Evolutionary conservation across 92 coral and sea anemone species (phyloP).

Genomic region (Desmophyllum pertusum): DNA sequence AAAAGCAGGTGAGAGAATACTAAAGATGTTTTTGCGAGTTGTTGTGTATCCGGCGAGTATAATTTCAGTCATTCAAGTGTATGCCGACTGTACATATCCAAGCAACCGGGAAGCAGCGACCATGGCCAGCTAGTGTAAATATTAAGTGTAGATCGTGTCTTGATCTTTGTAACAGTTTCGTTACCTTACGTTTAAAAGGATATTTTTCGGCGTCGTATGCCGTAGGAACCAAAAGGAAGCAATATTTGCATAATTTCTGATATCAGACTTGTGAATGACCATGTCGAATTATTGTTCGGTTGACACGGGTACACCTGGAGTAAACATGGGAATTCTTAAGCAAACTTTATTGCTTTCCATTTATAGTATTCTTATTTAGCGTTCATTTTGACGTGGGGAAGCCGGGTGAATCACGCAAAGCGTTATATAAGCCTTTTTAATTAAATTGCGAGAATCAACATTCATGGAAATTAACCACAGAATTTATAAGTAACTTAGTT

Average conservation of each 20-base stretch:
- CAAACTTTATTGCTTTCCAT: constrained; percentile 6
- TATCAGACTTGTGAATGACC: background rate
- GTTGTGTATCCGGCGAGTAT: background rate
- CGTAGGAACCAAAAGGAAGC: background rate
- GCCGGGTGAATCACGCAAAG: background rate
- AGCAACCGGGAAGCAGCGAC: background rate
- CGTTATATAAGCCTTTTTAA: background rate
- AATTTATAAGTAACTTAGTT: background rate
- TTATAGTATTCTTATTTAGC: background rate
- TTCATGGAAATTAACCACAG: background rate
- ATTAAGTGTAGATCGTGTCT: background rate
- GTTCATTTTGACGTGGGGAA: background rate
- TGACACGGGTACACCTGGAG: background rate
- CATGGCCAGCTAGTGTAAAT: background rate
- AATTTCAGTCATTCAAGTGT: constrained; percentile 10
- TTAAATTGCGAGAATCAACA: background rate
- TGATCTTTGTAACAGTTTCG: background rate
- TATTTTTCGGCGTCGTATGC: background rate
- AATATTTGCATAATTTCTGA: constrained; percentile 16
- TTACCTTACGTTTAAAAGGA: background rate
- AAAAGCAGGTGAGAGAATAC: constrained; percentile 49
- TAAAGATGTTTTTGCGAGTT: background rate
- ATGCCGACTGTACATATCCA: background rate
- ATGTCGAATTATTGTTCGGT: constrained; percentile 12
- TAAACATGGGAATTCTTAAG: constrained; percentile 5